Evolutionary conservation across 1,140 invertebrate genomes (phyloP).

Genomic region (Pogonognathellus flavescens): DNA sequence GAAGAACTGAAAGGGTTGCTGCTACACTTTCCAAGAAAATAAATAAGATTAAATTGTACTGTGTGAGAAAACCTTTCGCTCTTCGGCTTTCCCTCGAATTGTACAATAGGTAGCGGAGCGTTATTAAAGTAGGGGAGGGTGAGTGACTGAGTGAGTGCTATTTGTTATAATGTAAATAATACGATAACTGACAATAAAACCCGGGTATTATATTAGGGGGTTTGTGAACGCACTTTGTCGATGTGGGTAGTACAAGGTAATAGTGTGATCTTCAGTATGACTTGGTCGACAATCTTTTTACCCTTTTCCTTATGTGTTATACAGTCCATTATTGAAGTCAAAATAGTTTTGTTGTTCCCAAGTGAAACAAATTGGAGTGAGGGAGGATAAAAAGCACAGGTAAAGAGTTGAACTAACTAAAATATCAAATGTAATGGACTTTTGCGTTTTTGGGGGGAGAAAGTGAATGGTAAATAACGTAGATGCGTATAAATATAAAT

Average conservation of each 20-base stretch:
- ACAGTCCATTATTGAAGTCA: background rate
- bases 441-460: background rate
- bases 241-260: background rate
- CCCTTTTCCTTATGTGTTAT: background rate
- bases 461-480: conserved; percentile 1
- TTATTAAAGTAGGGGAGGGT: too few relatives aligned
- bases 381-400: background rate
- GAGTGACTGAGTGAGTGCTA: background rate
- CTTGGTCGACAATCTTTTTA: conserved; percentile 5
- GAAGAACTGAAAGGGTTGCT: conserved; percentile 20
- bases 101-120: background rate
- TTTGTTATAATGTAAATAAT: conserved; percentile 30
- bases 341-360: conserved; percentile 16
- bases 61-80: background rate
- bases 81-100: background rate
- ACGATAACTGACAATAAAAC: conserved; percentile 1
- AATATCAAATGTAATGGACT: conserved; percentile 7
- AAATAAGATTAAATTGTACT: conserved; percentile 26
- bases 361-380: background rate
- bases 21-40: conserved; percentile 5
- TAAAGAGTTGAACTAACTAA: conserved; percentile 11
- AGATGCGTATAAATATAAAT: background rate
- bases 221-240: background rate
- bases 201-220: background rate
- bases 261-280: background rate